These are phyloP conservation scores for Strigamia transsilvanica DNA, from an alignment of 2,888 invertebrate species.

Conservation along the genomic window DNA sequence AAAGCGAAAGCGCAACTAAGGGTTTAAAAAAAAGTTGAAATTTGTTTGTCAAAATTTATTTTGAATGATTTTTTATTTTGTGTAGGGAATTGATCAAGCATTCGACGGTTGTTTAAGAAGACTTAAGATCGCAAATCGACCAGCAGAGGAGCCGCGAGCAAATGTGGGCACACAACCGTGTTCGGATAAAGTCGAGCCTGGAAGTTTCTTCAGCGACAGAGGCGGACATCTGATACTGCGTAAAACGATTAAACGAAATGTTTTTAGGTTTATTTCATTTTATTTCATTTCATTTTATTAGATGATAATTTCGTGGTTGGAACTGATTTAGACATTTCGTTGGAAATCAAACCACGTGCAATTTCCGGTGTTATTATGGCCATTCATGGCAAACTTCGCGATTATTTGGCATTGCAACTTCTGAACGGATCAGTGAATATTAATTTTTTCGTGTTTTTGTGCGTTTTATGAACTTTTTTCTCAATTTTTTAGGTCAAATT, in stretches of 20 bases:
- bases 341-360: constrained; percentile 87
- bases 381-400: constrained; percentile 78
- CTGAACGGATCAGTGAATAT: constrained; percentile 76
- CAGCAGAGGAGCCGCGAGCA: constrained; percentile 8
- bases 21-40: neutral
- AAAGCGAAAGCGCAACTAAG: constrained; percentile 64
- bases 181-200: constrained; percentile 78
- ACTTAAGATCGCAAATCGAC: constrained; percentile 60
- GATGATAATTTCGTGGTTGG: constrained; percentile 82
- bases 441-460: neutral
- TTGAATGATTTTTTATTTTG: neutral
- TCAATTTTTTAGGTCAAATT: constrained; percentile 79
- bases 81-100: constrained; percentile 71
- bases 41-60: neutral
- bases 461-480: constrained; percentile 51
- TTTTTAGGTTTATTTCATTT: neutral
- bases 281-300: constrained; percentile 61
- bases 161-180: constrained; percentile 68
- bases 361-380: constrained; percentile 85
- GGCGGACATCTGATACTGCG: constrained; percentile 74
- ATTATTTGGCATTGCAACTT: constrained; percentile 87
- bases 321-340: constrained; percentile 76
- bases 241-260: constrained; percentile 60
- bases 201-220: constrained; percentile 83
- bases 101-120: constrained; percentile 87